phyloP scores from a whole-genome alignment of 2,888 invertebrate species.

The Stenchaetothrips biformis region DNA sequence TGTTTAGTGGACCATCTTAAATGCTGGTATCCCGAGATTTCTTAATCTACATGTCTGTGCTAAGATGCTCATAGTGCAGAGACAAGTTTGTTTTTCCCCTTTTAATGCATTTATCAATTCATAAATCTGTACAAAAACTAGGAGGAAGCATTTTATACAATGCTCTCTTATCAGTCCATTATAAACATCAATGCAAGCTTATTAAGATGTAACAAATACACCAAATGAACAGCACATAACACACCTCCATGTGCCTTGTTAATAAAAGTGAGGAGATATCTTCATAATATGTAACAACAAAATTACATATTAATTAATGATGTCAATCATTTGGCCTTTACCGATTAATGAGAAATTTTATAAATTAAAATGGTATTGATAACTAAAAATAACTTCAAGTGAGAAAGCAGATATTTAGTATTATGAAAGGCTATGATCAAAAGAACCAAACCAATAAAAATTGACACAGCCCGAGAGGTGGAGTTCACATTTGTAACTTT shows the following conservation, averaged over 20 bases:
- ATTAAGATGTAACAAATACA: constrained; percentile 16
- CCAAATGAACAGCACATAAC: constrained; percentile 16
- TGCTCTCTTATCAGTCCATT: constrained; percentile 21
- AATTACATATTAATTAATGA: constrained; percentile 17
- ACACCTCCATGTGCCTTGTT: constrained; percentile 12
- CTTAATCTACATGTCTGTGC: background rate
- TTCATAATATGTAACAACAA: background rate
- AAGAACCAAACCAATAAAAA: background rate
- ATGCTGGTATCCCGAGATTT: background rate
- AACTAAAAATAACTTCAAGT: background rate
- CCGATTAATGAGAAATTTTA: constrained; percentile 13
- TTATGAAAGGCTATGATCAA: background rate
- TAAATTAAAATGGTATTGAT: constrained; percentile 2
- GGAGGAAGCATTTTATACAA: constrained; percentile 16
- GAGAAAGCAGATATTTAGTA: background rate
- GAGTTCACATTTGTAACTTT: background rate
- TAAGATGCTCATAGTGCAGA: background rate
- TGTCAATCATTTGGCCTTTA: background rate
- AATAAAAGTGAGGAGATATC: background rate
- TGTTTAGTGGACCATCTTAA: background rate
- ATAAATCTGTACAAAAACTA: constrained; percentile 22
- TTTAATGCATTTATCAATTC: background rate
- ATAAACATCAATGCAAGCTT: constrained; percentile 20
- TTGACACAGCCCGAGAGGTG: background rate
- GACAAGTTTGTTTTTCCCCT: background rate